A percentile compares a stretch with the other conserved stretches of the same genome.
phyloP scores from a whole-genome alignment of 2,113 vertebrate genomes.

The Dermatemys mawii region DNA sequence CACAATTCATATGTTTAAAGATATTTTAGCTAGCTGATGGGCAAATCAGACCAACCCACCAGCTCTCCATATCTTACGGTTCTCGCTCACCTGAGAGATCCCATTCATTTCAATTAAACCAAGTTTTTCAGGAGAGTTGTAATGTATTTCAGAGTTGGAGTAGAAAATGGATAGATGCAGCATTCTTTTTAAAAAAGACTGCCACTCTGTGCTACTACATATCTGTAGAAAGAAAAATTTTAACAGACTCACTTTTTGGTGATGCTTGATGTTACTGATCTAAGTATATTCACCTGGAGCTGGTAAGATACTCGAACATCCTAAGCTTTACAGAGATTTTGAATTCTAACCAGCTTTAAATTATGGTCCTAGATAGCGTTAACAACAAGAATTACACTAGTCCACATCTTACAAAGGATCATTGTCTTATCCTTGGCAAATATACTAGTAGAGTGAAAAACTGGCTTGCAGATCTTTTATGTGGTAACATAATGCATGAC shows the following conservation, averaged over 20 bases:
- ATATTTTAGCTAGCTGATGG: constrained; percentile 42
- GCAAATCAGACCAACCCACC: not conserved
- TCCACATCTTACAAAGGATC: constrained; percentile 34
- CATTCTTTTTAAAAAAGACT: constrained; percentile 2
- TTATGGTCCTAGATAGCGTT: not conserved
- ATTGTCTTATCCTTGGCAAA: constrained; percentile 50
- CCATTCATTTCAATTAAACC: not conserved
- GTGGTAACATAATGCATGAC: constrained; percentile 55
- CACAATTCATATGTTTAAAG: not conserved
- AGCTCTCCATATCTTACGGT: not conserved
- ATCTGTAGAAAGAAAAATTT: not conserved
- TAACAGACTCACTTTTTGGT: not conserved
- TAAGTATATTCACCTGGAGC: not conserved
- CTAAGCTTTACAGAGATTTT: not conserved
- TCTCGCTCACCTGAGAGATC: not conserved
- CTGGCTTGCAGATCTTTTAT: constrained; percentile 72
- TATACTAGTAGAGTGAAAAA: constrained; percentile 60
- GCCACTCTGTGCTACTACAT: constrained; percentile 1
- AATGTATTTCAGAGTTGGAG: not conserved
- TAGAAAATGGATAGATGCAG: constrained; percentile 40
- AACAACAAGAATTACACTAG: not conserved
- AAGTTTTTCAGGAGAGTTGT: not conserved
- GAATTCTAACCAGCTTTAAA: not conserved
- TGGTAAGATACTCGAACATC: not conserved
- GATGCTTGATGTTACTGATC: not conserved